Conservation (phyloP, 2,888 invertebrate species). For the Koerneria pararmatus region DNA sequence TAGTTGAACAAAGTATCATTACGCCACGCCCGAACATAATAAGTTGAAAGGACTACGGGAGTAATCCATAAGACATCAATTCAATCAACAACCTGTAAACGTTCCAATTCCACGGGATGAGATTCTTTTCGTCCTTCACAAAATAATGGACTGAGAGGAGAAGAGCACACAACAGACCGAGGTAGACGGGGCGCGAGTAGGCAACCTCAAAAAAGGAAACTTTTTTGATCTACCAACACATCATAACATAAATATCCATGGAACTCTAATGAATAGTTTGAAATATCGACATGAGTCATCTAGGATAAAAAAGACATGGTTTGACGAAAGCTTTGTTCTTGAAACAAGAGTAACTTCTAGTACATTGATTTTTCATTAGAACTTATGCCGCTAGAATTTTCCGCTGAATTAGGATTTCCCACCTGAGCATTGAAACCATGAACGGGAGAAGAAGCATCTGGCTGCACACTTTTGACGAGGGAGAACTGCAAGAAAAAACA, state of each 20-base stretch:
- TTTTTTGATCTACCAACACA: no score
- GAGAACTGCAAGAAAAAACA: constrained; percentile 68
- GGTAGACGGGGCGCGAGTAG: constrained; percentile 74
- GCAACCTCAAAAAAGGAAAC: constrained; percentile 58
- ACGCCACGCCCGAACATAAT: not conserved
- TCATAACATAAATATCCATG: no score
- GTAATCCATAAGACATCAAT: not conserved
- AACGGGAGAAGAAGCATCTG: constrained; percentile 95
- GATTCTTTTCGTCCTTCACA: constrained; percentile 14
- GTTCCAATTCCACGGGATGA: constrained; percentile 44
- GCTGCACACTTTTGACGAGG: constrained; percentile 78
- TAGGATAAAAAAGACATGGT: no score
- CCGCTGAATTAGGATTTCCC: no score
- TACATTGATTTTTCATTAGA: no score
- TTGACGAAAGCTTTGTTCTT: no score
- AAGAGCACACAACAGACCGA: constrained; percentile 73
- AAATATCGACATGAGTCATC: no score
- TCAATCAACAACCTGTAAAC: constrained; percentile 29
- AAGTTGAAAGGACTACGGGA: not conserved
- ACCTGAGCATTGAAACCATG: constrained; percentile 68
- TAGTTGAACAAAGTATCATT: no score
- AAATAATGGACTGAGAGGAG: constrained; percentile 61
- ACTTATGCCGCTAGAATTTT: no score
- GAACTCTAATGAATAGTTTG: no score
- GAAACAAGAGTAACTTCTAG: no score